Evolutionary conservation across 1,140 invertebrate species (phyloP).

Genomic region (Elymnias hypermnestra): DNA sequence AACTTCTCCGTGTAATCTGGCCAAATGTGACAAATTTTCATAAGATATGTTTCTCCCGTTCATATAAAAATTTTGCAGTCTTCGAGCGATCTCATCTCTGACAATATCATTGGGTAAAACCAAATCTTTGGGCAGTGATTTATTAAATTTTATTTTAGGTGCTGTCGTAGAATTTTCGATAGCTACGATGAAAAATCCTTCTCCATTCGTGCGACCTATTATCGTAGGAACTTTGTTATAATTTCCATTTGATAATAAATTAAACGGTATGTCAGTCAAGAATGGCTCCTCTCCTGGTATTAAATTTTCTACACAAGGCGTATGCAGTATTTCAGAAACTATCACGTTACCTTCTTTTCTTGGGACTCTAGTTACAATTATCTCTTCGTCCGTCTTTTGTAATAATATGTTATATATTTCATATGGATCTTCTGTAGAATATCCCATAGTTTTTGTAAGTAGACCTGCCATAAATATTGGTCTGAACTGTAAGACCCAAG

Average conservation of each 20-base stretch:
- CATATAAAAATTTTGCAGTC: conserved; percentile 35
- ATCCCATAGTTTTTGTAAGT: conserved; percentile 39
- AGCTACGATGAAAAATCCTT: conserved; percentile 41
- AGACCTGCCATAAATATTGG: conserved; percentile 43
- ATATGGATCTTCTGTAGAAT: conserved; percentile 36
- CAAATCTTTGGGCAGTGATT: conserved; percentile 43
- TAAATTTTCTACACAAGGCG: conserved; percentile 42
- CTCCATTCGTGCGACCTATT: conserved; percentile 41
- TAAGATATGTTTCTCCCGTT: conserved; percentile 24
- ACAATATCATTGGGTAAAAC: conserved; percentile 29
- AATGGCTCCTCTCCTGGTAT: conserved; percentile 53
- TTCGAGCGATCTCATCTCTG: conserved; percentile 19
- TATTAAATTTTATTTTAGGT: conserved; percentile 32
- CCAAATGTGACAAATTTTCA: conserved; percentile 25
- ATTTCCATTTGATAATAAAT: conserved; percentile 34
- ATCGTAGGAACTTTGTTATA: conserved; percentile 58
- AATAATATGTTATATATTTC: conserved; percentile 47
- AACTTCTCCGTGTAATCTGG: conserved; percentile 42
- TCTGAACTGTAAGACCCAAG: conserved; percentile 48
- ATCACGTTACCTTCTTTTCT: conserved; percentile 36
- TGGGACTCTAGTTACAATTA: conserved; percentile 42
- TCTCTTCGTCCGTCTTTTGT: conserved; percentile 38
- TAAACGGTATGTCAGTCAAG: conserved; percentile 39
- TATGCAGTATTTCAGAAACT: conserved; percentile 40
- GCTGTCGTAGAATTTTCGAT: conserved; percentile 39